Evolutionary conservation across 2,888 invertebrate species (phyloP), one percentile per base, ranked within the genome.

Genomic region (Machimus rusticus): DNA sequence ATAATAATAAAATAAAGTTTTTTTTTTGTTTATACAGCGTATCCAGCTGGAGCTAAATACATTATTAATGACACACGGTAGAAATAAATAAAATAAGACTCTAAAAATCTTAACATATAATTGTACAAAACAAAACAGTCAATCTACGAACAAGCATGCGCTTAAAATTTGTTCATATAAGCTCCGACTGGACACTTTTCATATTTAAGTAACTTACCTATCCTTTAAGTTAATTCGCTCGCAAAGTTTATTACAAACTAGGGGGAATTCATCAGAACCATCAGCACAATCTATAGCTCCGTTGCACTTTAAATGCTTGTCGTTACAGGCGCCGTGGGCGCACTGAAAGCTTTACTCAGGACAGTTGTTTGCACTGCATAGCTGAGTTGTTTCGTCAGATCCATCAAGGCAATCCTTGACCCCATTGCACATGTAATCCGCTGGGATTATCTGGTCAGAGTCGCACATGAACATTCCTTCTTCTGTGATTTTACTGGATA

Each of bases 251-350:
- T 86, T 88, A 78, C 89, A 89, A n/a, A 88, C 19, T 37, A 23
- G 3, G 3, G 28, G 46, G n/a, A 51, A 43, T 78, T 89, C 89
- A 86, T 89, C 89, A 1, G 89, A 89, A 0, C 74, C 86, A 87
- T 89, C 89, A n/a, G 82, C 43, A 81, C 90, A 90, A 66, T 89
- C 88, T 16, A 6, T 84, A 39, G 76, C 82, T 6, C 87, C 86
- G 78, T 89, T 88, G 89, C 96, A 96, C 78, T 92, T 91, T 0
- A 93, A 91, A 28, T 93, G 93, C 5, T 93, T 92, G 87, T 94
- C 94, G 0, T 95, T 93, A 89, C 95, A 95, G 0, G 94, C 95
- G 1, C 95, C 95, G 89, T 95, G 95, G 0, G 93, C 93, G 90
- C 95, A 95, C 74, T 94, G 94, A 91, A 95, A 95, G 78, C 94